A percentile compares a stretch with the other conserved stretches of the same genome.
Conservation (phyloP, 2,797 vertebrate genomes). For the Leucoraja ocellata region DNA sequence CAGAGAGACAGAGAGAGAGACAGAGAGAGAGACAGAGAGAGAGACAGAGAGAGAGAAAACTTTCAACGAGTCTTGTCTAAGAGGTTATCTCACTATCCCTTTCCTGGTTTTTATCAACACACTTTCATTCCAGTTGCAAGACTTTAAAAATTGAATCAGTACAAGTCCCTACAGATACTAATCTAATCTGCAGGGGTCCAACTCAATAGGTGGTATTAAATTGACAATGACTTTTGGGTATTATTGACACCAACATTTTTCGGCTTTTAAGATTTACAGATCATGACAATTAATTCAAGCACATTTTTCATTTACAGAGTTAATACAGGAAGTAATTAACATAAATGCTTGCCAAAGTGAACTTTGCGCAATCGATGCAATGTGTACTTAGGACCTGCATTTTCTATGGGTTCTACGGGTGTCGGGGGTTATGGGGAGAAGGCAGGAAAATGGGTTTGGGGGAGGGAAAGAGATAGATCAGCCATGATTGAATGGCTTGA, state of each 20-base stretch:
- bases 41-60: too few species aligned
- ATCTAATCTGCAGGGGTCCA: background rate
- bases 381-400: background rate
- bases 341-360: background rate
- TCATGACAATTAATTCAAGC: background rate
- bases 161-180: background rate
- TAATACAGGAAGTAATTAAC: background rate
- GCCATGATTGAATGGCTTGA: too few species aligned
- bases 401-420: background rate
- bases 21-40: too few species aligned
- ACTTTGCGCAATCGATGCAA: background rate
- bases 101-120: background rate
- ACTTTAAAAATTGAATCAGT: background rate
- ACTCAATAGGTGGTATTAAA: background rate
- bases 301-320: background rate
- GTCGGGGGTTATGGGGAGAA: too few species aligned
- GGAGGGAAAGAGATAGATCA: too few species aligned
- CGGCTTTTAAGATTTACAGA: background rate
- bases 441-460: too few species aligned
- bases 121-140: background rate
- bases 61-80: background rate
- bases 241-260: background rate
- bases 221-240: background rate
- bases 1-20: too few species aligned
- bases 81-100: background rate